Conservation (phyloP, 2,113 vertebrate species). For the Oryzias javanicus region DNA sequence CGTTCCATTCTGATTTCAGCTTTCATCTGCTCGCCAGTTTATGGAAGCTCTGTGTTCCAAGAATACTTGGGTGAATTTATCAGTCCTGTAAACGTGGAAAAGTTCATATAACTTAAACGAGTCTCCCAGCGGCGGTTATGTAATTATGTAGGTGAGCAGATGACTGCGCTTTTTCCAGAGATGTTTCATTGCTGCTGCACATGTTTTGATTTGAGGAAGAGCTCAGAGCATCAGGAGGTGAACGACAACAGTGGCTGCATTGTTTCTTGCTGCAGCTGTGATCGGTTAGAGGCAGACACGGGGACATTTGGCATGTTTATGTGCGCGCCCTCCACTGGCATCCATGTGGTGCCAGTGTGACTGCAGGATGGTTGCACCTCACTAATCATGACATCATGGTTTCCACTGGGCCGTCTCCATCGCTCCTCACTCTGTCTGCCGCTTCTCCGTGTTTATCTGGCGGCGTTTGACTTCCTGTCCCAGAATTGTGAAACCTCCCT, state of each 20-base stretch:
- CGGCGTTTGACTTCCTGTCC: constrained; percentile 53
- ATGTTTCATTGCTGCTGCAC: constrained; percentile 5
- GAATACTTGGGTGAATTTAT: not conserved
- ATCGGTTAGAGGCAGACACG: constrained; percentile 49
- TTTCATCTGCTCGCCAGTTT: not conserved
- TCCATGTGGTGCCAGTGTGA: constrained; percentile 64
- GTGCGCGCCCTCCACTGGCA: constrained; percentile 23
- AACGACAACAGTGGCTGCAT: constrained; percentile 50
- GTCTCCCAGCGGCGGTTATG: not conserved
- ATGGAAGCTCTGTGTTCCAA: not conserved
- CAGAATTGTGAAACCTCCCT: constrained; percentile 11
- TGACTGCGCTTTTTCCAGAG: not conserved
- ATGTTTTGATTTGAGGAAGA: not conserved
- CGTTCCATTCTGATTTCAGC: not conserved
- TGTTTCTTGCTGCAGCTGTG: constrained; percentile 63
- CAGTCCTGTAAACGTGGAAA: not conserved
- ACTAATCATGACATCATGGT: constrained; percentile 74
- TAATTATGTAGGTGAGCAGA: constrained; percentile 8
- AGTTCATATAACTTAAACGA: not conserved
- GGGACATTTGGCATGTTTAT: constrained; percentile 20
- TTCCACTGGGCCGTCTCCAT: constrained; percentile 60
- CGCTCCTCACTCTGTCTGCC: constrained; percentile 32
- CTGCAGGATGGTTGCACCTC: constrained; percentile 69
- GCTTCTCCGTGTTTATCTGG: constrained; percentile 34
- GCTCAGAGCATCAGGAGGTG: constrained; percentile 13